These are phyloP conservation scores for Argyrosomus regius DNA, from an alignment of 2,797 vertebrate genomes.

Conservation along the genomic window DNA sequence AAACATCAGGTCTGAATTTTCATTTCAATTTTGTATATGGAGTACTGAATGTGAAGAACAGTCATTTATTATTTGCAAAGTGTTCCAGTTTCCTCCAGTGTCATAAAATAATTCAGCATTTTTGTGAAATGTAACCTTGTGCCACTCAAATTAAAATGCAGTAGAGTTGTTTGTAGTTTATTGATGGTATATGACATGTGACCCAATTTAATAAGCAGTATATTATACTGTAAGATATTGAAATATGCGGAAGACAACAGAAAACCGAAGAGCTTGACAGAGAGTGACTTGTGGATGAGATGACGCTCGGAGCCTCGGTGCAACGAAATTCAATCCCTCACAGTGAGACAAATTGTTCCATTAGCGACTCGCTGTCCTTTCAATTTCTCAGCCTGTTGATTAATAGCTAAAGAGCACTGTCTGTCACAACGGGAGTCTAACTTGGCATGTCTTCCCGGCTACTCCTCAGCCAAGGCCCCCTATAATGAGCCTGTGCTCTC, in stretches of 20 bases:
- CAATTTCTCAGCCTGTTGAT: slow-evolving; percentile 75
- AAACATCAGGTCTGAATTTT: background rate
- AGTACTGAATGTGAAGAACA: background rate
- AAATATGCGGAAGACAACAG: background rate
- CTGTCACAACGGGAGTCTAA: slow-evolving; percentile 70
- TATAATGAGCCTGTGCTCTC: slow-evolving; percentile 57
- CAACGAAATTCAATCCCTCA: slow-evolving; percentile 63
- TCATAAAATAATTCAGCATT: slow-evolving; percentile 4
- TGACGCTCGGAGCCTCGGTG: slow-evolving; percentile 35
- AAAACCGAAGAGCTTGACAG: slow-evolving; percentile 33
- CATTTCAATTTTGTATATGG: background rate
- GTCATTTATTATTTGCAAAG: background rate
- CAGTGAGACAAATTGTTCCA: slow-evolving; percentile 76
- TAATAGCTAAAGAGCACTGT: slow-evolving; percentile 75
- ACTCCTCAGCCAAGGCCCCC: slow-evolving; percentile 51
- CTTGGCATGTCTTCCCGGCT: slow-evolving; percentile 56
- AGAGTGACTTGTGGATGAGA: slow-evolving; percentile 36
- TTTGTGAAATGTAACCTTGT: background rate
- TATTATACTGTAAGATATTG: background rate
- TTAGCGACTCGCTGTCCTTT: slow-evolving; percentile 69
- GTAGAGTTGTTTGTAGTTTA: background rate
- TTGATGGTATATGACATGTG: background rate
- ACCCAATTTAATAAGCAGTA: background rate
- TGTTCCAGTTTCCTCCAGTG: background rate
- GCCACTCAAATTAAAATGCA: background rate